Evolutionary conservation across 2,888 invertebrate species (phyloP).

Genomic region (Gymnosoma rotundatum): DNA sequence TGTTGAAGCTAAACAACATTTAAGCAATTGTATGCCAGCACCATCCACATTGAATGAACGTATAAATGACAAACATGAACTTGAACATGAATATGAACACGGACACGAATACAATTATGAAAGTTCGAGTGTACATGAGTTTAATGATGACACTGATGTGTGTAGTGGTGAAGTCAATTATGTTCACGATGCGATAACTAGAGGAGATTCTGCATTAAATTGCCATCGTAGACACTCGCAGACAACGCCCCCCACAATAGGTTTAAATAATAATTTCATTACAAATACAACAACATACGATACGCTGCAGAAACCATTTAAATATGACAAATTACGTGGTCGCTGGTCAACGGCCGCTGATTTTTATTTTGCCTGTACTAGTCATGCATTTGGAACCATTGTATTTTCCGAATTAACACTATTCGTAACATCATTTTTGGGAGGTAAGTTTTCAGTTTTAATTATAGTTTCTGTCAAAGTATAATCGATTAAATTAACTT

Average conservation of each 20-base stretch:
- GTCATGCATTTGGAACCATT: slow-evolving; percentile 92
- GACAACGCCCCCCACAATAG: slow-evolving; percentile 47
- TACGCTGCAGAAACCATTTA: slow-evolving; percentile 79
- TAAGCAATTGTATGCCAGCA: slow-evolving; percentile 75
- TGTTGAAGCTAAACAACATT: slow-evolving; percentile 77
- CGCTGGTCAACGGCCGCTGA: slow-evolving; percentile 89
- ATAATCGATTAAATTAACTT: no score
- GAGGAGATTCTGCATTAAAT: slow-evolving; percentile 30
- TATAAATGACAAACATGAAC: slow-evolving; percentile 56
- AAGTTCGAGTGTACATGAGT: slow-evolving; percentile 2
- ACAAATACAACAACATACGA: slow-evolving; percentile 76
- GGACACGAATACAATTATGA: slow-evolving; percentile 42
- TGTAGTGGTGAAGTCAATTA: not conserved
- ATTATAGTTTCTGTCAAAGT: no score
- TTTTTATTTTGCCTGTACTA: slow-evolving; percentile 90
- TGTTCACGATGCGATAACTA: slow-evolving; percentile 26
- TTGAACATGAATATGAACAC: slow-evolving; percentile 31
- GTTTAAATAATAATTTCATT: slow-evolving; percentile 66
- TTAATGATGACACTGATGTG: slow-evolving; percentile 14
- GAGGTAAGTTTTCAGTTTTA: slow-evolving; percentile 75
- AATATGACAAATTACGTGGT: slow-evolving; percentile 83
- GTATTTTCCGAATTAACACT: slow-evolving; percentile 90
- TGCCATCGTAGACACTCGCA: slow-evolving; percentile 51
- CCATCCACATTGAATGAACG: slow-evolving; percentile 54
- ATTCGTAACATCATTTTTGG: slow-evolving; percentile 77